These are phyloP conservation scores for Amazona vittata DNA, from an alignment of 2,113 vertebrate species.

Conservation along the genomic window DNA sequence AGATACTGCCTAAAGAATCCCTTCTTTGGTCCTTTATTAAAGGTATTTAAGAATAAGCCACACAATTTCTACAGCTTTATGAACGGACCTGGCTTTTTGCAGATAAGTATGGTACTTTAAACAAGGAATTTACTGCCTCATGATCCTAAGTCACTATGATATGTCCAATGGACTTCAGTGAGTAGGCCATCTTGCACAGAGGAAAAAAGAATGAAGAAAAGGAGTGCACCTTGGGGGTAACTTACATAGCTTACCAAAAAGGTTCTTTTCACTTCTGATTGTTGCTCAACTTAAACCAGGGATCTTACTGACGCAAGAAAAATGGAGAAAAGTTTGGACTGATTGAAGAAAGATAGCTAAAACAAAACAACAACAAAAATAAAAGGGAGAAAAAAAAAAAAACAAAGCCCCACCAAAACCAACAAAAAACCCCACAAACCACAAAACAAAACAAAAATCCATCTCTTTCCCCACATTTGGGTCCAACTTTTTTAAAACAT, in stretches of 20 bases:
- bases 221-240: not conserved
- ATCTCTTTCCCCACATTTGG: not conserved
- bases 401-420: not conserved
- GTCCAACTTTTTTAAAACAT: not conserved
- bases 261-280: not conserved
- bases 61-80: not conserved
- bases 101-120: not conserved
- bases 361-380: not conserved
- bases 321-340: not conserved
- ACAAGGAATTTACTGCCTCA: not conserved
- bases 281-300: not conserved
- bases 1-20: not conserved
- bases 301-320: not conserved
- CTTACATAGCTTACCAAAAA: not conserved
- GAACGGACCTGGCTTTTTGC: not conserved
- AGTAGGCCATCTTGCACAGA: not conserved
- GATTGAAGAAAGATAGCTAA: not conserved
- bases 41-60: not conserved
- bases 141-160: not conserved
- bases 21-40: not conserved
- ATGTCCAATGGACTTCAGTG: not conserved
- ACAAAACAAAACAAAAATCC: not conserved
- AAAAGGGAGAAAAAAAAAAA: not conserved
- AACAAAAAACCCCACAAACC: not conserved
- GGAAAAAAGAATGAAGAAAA: not conserved